phyloP scores from a whole-genome alignment of 2,797 vertebrate genomes.

The Melanotaenia pygmaea region DNA sequence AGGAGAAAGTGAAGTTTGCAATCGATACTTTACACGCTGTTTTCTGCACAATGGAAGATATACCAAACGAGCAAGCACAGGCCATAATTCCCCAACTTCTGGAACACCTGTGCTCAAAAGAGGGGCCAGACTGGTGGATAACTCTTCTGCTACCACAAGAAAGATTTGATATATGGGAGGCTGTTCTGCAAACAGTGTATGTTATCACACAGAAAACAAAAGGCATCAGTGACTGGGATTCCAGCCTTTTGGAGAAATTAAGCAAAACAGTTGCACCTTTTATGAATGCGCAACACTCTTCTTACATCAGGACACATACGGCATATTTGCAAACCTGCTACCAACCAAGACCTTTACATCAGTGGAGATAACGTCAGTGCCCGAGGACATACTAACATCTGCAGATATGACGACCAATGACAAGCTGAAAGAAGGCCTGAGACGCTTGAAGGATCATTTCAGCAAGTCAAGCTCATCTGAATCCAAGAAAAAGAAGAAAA shows the following conservation, averaged over 20 bases:
- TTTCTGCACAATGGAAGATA: conserved; percentile 53
- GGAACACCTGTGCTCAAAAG: neutral
- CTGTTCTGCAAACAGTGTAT: conserved; percentile 33
- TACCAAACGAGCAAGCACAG: conserved; percentile 38
- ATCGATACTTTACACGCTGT: conserved; percentile 30
- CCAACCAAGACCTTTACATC: conserved; percentile 33
- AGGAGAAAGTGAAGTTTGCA: fast-evolving
- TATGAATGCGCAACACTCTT: fast-evolving
- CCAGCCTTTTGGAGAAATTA: conserved; percentile 7
- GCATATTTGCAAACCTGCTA: conserved; percentile 48
- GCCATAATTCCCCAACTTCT: conserved; percentile 42
- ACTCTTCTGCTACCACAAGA: neutral
- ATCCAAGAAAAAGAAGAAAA: conserved; percentile 38
- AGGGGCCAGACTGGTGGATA: fast-evolving
- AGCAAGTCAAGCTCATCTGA: neutral
- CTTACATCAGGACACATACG: conserved; percentile 24
- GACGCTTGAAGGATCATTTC: conserved; percentile 33
- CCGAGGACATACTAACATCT: conserved; percentile 49
- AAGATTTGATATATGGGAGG: fast-evolving
- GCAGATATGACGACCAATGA: conserved; percentile 51
- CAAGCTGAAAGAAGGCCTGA: conserved; percentile 60
- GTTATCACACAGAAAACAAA: conserved; percentile 66
- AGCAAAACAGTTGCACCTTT: conserved; percentile 32
- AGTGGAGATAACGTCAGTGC: conserved; percentile 49
- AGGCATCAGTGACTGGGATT: conserved; percentile 19